phyloP scores from a whole-genome alignment of 2,113 vertebrate species.

The Sinocyclocheilus maitianheensis region DNA sequence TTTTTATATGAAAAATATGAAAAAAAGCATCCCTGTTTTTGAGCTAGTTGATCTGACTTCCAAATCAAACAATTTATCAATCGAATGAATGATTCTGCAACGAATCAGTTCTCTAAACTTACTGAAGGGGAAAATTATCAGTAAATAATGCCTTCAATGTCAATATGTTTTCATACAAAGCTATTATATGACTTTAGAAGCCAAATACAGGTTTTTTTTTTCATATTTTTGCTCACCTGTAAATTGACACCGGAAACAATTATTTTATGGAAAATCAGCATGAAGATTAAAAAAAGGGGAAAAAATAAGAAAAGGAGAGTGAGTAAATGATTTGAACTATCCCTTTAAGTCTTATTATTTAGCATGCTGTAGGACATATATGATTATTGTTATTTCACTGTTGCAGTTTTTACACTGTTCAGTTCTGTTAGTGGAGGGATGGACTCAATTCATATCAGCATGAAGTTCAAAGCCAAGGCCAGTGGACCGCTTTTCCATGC shows the following conservation, averaged over 20 bases:
- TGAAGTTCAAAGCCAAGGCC: constrained; percentile 38
- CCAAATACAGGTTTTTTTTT: not conserved
- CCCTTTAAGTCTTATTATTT: not conserved
- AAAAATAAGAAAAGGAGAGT: not conserved
- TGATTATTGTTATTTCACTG: constrained; percentile 14
- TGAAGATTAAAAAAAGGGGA: too few relatives aligned
- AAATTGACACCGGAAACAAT: not conserved
- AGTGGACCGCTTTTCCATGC: constrained; percentile 33
- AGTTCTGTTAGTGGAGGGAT: not conserved
- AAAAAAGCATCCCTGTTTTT: not conserved
- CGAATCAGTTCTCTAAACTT: not conserved
- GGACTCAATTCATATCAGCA: constrained; percentile 30
- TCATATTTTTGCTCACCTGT: not conserved
- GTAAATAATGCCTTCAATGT: not conserved
- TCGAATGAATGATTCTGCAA: not conserved
- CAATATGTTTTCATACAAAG: not conserved
- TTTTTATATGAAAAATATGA: too few relatives aligned
- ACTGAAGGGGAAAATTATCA: not conserved
- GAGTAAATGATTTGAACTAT: not conserved
- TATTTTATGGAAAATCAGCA: not conserved
- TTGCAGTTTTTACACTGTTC: not conserved
- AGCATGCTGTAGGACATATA: constrained; percentile 24
- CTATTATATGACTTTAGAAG: too few relatives aligned
- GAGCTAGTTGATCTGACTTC: not conserved
- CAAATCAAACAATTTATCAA: not conserved